Base-by-base conservation (phyloP, 2,797 vertebrate genomes). In the Acanthurus lineatus region DNA sequence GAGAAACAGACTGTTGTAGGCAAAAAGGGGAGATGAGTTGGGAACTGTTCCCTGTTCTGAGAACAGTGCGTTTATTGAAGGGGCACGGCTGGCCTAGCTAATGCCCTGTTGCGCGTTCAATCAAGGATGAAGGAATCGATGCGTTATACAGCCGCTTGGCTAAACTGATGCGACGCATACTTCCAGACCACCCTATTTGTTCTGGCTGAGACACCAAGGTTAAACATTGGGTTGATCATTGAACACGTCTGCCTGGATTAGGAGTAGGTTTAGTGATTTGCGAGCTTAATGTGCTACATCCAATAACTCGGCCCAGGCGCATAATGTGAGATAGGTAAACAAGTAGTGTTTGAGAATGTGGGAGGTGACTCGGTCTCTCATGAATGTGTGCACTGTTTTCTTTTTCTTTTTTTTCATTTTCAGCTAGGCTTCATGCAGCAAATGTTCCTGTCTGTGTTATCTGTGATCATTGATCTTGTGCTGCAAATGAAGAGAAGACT, bases 181-280 rank as follows among this genome's bases (percentile, higher is more conserved):
- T 86, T 92, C 84, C 88, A 89, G 83, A 89, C 83, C 90, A 47
- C 64, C 87, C 72, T 81, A 80, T 93, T 93, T 92, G 90, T 91
- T 92, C 92, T 85, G 88, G 87, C 90, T 89, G 91, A 93, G 86
- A 84, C 85, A 10, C 81, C 82, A 57, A 91, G 89, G 92, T 91
- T 92, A 93, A 87, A 89, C 90, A 90, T 76, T 83, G 78, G 85
- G 89, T 91, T 93, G 93, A 94, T 94, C 93, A 94, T 93, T 93
- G 93, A 94, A 92, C 93, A 91, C 3, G 91, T 93, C 93, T 64
- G 75, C 12, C 82, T 15, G 35, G 83, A 92, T 93, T 88, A 92
- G 82, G 80, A 47, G 25, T 17, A 69, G 82, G 87, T 92, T 93
- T 91, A 92, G 86, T 86, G 89, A 94, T 92, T 87, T 38, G 66